Percentiles rank a stretch among this genome's conserved stretches.
These are phyloP conservation scores for Podilymbus podiceps DNA, from an alignment of 2,113 vertebrate genomes.

Conservation along the genomic window DNA sequence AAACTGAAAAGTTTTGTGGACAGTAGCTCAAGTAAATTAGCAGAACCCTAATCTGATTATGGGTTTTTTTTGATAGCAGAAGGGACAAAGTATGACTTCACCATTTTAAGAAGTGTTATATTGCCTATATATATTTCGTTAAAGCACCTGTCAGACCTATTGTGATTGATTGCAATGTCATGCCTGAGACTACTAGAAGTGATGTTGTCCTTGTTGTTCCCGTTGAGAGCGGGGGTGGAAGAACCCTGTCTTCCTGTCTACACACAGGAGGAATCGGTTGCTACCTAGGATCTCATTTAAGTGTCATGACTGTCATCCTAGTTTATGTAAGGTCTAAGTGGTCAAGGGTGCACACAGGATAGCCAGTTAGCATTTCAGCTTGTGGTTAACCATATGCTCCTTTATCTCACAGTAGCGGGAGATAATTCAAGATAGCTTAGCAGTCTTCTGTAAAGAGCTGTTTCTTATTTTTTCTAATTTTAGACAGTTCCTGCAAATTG, in stretches of 20 bases:
- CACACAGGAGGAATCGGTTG: background rate
- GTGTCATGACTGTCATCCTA: background rate
- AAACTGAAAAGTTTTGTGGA: background rate
- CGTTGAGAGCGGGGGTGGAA: background rate
- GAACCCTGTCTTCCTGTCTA: background rate
- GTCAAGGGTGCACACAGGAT: background rate
- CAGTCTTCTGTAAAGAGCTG: background rate
- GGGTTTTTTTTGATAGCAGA: background rate
- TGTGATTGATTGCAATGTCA: background rate
- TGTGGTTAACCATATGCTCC: background rate
- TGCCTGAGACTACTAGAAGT: background rate
- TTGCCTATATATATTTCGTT: background rate
- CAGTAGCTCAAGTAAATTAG: background rate
- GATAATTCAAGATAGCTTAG: background rate
- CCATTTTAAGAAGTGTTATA: background rate
- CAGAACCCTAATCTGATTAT: background rate
- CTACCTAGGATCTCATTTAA: background rate
- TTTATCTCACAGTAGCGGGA: background rate
- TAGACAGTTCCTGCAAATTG: background rate
- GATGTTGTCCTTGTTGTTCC: background rate
- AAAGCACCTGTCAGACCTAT: background rate
- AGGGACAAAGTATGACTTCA: background rate
- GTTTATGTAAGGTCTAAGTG: background rate
- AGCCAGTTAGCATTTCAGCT: background rate
- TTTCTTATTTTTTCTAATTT: background rate